Base-by-base conservation (phyloP, 2,888 invertebrate species). In the Tetanocera ferruginea region DNA sequence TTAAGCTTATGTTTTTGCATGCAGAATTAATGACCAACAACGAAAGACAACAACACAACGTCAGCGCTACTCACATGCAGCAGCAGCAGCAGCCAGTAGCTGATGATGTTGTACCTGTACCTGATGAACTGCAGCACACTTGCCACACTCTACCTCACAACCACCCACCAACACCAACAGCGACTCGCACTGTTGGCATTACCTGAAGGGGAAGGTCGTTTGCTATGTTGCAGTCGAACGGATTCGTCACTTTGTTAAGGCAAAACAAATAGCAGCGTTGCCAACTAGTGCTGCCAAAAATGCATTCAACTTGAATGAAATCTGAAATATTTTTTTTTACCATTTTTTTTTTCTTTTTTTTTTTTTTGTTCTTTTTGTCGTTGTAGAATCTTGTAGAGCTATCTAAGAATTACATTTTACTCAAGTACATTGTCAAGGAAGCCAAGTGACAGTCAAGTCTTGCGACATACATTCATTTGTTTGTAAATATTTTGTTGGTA, bases 281-380 rank as follows among this genome's bases (percentile, higher is more conserved):
- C 74, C 70, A 74, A 66, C 43, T 60, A 37, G 34, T 64, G 52
- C 70, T 71, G 78, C 78, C 78, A 78, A 78, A 78, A 78, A 75
- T 70, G 78, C 75, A 70, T 25, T 37, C 43, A 64, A 28, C 62
- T 31, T 57, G 23, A 75, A 70, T 49, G 49, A 60, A 69, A 64
- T 67, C 49, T 14, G 5, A 51, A 51, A 43, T 6, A 51, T 43
- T 43, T 43, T 43, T 17, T 55, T 55, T 55, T 8, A 8, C 23
- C 3, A 17, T 55, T 55, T 55, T 55, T 19, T 55, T n/a, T 23
- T 28, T 60, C 37, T 43, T 25, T 5, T 17, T 43, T 9, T 5
- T 43, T 43, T 43, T 43, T 14, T 43, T 14, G 11, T 43, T 55
- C 66, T 67, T n/a, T n/a, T n/a, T 60, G 60, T 17, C 43, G 66